Conservation (phyloP, 2,113 vertebrate genomes). For the Pteronura brasiliensis region DNA sequence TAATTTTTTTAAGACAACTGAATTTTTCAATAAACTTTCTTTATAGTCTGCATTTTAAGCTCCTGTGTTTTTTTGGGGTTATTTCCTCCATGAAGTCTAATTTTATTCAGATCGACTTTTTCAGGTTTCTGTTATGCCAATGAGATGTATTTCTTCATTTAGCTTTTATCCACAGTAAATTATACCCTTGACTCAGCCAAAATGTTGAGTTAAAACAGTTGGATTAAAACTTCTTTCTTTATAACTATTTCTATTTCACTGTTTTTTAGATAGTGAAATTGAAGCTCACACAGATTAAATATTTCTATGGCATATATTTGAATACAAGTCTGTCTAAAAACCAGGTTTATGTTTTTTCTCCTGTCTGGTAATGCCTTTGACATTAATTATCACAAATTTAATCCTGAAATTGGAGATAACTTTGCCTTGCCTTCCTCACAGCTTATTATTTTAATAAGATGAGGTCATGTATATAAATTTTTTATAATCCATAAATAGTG, state of each 20-base stretch:
- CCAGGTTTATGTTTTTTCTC: neutral
- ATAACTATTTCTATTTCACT: neutral
- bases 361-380: neutral
- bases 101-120: neutral
- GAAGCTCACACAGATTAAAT: neutral
- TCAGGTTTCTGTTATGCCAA: neutral
- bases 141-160: neutral
- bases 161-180: neutral
- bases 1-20: neutral
- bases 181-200: neutral
- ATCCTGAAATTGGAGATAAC: neutral
- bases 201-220: neutral
- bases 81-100: neutral
- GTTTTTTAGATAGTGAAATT: neutral
- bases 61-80: neutral
- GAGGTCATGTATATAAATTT: neutral
- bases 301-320: neutral
- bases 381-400: neutral
- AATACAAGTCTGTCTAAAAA: neutral
- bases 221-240: neutral
- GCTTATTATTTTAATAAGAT: neutral
- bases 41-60: neutral
- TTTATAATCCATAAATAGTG: neutral
- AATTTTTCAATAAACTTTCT: neutral
- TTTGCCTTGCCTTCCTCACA: neutral